A percentile compares a stretch with the other conserved stretches of the same genome.
phyloP scores from a whole-genome alignment of 2,888 invertebrate species.

The Lycocerus yunnanus region DNA sequence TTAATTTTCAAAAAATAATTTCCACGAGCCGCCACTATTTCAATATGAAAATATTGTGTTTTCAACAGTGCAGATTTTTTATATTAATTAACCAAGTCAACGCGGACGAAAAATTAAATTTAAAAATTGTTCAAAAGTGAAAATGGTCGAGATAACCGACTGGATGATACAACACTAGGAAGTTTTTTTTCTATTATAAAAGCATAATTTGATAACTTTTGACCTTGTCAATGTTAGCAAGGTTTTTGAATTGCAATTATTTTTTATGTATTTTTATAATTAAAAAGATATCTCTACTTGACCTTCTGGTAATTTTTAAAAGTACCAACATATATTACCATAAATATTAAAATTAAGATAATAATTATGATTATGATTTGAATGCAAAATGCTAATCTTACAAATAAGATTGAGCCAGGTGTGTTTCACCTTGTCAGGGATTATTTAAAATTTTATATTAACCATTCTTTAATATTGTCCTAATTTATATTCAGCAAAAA shows the following conservation, averaged over 20 bases:
- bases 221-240: background rate
- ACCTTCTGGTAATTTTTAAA: background rate
- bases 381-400: background rate
- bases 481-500: background rate
- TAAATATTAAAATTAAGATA: background rate
- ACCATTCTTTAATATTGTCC: slow-evolving; percentile 3
- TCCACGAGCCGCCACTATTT: no score
- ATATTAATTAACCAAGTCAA: no score
- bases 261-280: background rate
- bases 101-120: no score
- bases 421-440: background rate
- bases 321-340: background rate
- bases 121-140: no score
- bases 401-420: background rate
- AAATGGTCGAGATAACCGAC: no score
- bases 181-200: background rate
- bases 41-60: no score
- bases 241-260: background rate
- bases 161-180: no score
- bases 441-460: slow-evolving; percentile 2
- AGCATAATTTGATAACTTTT: background rate
- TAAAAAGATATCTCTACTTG: background rate
- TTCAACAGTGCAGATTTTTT: no score
- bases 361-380: background rate
- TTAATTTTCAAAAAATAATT: no score